Evolutionary conservation across 1,140 invertebrate species (phyloP), one percentile per base, ranked within the genome.

Genomic region (Drosophila takahashii): DNA sequence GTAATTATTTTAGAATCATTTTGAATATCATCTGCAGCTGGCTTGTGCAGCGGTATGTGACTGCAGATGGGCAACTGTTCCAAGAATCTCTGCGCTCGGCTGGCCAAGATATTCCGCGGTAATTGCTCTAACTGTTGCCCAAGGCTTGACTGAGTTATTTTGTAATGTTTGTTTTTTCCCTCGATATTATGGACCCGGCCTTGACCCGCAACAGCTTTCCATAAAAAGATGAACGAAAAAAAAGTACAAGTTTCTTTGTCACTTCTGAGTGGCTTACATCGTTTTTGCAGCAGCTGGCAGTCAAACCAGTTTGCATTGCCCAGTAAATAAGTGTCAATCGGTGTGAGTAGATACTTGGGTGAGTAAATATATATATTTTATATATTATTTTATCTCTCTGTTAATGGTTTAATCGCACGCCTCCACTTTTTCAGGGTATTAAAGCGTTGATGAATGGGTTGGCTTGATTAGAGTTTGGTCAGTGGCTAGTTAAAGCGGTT

Each of bases 1-100:
- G 83, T 86, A 86, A 89, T 86, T 83, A 89, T 69, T 71, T 71
- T 57, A 83, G 70, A 81, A 81, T 87, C 79, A 83, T 79, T 86
- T 79, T 69, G 60, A 75, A 87, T 81, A 78, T 81, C 48, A 61
- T 39, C 60, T 80, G 61, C 74, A 66, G 77, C 59, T 64, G 36
- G 29, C 11, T 52, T 67, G 64, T 65, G 60, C 81, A 81, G 66
- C 59, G 54, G 39, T 59, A 80, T 81, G 77, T 65, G 75, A 80
- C 80, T 66, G 61, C 61, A 34, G 72, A 64, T 51, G 64, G 62
- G 61, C 61, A 44, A 47, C 64, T 47, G 34, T 67, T 67, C 64
- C 45, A 29, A 77, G 81, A 85, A 81, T 58, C 37, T 54, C 41
- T 45, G 47, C 60, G 56, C 69, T 65, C 70, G 41, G 59, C 39